Evolutionary conservation across 2,888 invertebrate species (phyloP), one percentile per base, ranked within the genome.

Genomic region (Melinaea menophilus): DNA sequence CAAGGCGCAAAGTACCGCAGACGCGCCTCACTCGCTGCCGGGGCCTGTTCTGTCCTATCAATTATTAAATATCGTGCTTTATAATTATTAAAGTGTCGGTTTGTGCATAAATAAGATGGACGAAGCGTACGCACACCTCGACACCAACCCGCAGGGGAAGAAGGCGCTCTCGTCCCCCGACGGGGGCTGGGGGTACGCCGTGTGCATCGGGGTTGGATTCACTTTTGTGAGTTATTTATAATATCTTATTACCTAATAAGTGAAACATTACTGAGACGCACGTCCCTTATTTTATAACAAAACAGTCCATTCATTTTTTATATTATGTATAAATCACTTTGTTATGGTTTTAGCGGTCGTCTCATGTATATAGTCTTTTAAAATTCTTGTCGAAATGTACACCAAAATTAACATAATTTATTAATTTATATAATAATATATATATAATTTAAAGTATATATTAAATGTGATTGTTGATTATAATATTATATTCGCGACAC

Each of bases 111-210:
- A 55, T 63, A 78, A 75, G 71, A 90, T 90, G 90, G 90, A 90
- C 75, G 90, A 90, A 68, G 90, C 88, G 59, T 90, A 82, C 66
- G 86, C 88, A n/a, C 90, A 90, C 71, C 73, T 85, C 2, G 82
- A 85, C 59, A 79, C 75, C 5, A 69, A 67, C 57, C 73, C 64
- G 46, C 68, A 72, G 35, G 64, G 66, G 33, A 83, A 79, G 61
- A 84, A 79, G 65, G 76, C 84, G 5, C 58, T 79, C 59, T 66
- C 82, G 0, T 81, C 95, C 1, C 95, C 95, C 0, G 95, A 95
- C 72, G 96, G 96, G 4, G 96, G 96, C 0, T 96, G 95, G 95
- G 96, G 96, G 0, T 95, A 95, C 80, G 83, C 95, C 59, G 92
- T 96, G 12, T 94, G 95, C 46, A 74, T 95, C 9, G 95, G 95